Evolutionary conservation across 2,113 vertebrate species (phyloP), one percentile per base, ranked within the genome.

Genomic region (Montifringilla adamsi): DNA sequence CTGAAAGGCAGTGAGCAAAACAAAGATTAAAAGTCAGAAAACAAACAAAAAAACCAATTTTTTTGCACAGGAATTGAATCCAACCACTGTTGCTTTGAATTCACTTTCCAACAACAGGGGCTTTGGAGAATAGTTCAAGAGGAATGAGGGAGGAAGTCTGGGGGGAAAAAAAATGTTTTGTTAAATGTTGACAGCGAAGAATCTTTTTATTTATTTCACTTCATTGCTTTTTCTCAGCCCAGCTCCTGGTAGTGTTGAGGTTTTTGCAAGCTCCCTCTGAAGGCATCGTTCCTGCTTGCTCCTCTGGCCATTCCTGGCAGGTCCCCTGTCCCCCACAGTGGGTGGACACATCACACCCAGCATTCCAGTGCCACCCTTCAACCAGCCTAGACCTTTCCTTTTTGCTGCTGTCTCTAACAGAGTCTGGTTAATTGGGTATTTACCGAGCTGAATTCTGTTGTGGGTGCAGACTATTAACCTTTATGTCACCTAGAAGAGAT

Each of bases 381-480:
- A 14, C 46, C 1, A 0, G 44, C 52, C 52, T 27, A n/a, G 33
- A 88, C 39, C 21, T 63, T 49, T 33, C 14, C 7, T 78, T 86
- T 70, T 76, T 78, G 60, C 73, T 60, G n/a, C 56, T 22, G 0
- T 47, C 37, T 84, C 88, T 62, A 58, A 56, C 69, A 92, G 52
- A 82, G 62, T 49, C 41, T 0, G 0, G 64, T 84, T 92, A 89
- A 96, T 64, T 92, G 86, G 22, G 30, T 93, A 58, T 96, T 96
- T 95, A 92, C 93, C 0, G 10, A 94, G 90, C 85, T 95, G 79
- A 55, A 37, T 73, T 94, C 79, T 78, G 85, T 68, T 90, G 60
- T 94, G 93, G 94, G 92, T 95, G 83, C 93, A 95, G 88, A 78
- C 88, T 96, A 94, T 96, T 97, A 96, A 95, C 93, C 96, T 97